Conservation (phyloP, 2,888 invertebrate genomes). For the Ecliptopera silaceata region DNA sequence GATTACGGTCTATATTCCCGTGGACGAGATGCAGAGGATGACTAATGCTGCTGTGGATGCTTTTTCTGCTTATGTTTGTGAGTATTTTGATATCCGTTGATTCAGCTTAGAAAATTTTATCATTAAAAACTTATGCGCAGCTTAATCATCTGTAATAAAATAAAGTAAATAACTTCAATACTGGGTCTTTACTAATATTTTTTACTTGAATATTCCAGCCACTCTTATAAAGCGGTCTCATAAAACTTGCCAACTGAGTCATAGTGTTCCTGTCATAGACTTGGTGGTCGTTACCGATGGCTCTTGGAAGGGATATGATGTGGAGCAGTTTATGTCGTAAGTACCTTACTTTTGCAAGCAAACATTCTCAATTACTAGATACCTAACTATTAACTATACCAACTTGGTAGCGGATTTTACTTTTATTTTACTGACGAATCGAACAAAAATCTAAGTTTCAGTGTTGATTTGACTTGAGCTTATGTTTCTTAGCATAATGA, state of each 20-base stretch:
- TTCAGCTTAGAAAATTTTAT: too few species aligned
- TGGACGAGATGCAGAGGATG: slow-evolving; percentile 72
- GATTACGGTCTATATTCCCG: slow-evolving; percentile 69
- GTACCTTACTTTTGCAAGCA: slow-evolving; percentile 39
- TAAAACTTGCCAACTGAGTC: slow-evolving; percentile 56
- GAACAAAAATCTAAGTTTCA: too few species aligned
- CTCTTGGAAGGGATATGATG: slow-evolving; percentile 81
- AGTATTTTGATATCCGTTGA: slow-evolving; percentile 47
- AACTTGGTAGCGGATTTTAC: too few species aligned
- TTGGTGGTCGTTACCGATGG: slow-evolving; percentile 83
- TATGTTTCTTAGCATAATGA: too few species aligned
- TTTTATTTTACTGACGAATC: too few species aligned
- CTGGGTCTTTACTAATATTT: neutral
- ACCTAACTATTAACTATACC: too few species aligned
- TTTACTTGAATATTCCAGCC: slow-evolving; percentile 46
- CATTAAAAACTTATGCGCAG: too few species aligned
- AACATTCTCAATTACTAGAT: too few species aligned
- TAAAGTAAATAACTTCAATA: too few species aligned
- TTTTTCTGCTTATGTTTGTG: slow-evolving; percentile 79
- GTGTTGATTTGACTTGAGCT: too few species aligned
- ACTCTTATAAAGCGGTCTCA: slow-evolving; percentile 57
- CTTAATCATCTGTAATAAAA: too few species aligned
- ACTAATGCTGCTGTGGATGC: slow-evolving; percentile 72
- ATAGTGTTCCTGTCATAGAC: slow-evolving; percentile 74
- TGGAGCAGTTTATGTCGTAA: slow-evolving; percentile 82